Conservation (phyloP, 2,888 invertebrate species). For the Acrobasis suavella region DNA sequence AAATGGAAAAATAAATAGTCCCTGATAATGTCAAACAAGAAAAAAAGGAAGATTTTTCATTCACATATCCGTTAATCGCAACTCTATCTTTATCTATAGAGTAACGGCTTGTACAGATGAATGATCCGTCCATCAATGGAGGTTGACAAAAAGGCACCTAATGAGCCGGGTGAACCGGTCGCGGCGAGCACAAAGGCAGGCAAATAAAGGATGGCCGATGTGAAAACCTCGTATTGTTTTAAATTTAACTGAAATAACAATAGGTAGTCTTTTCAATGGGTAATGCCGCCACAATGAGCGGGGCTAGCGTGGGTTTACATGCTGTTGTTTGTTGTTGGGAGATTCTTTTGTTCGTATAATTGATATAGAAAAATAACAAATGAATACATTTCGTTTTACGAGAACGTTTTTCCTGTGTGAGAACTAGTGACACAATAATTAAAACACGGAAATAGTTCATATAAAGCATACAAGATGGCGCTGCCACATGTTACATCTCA, state of each 20-base stretch:
- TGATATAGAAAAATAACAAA: not conserved
- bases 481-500: too few species aligned
- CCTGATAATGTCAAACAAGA: too few species aligned
- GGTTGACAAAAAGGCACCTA: slow-evolving; percentile 51
- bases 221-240: slow-evolving; percentile 79
- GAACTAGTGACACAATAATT: too few species aligned
- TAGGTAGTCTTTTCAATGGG: slow-evolving; percentile 80
- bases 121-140: slow-evolving; percentile 28
- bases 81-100: slow-evolving; percentile 22
- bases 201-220: slow-evolving; percentile 73
- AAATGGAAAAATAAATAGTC: too few species aligned
- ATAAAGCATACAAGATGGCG: too few species aligned
- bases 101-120: slow-evolving; percentile 22
- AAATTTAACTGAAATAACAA: slow-evolving; percentile 81
- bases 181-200: slow-evolving; percentile 70
- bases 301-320: slow-evolving; percentile 50
- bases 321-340: slow-evolving; percentile 31
- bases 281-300: slow-evolving; percentile 77
- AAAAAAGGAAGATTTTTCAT: too few species aligned
- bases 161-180: slow-evolving; percentile 73
- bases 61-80: slow-evolving; percentile 6
- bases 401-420: too few species aligned
- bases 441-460: too few species aligned
- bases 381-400: not conserved
- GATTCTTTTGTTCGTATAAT: slow-evolving; percentile 22